Evolutionary conservation across 1,140 invertebrate species (phyloP), one percentile per base, ranked within the genome.

Genomic region (Fopius arisanus): DNA sequence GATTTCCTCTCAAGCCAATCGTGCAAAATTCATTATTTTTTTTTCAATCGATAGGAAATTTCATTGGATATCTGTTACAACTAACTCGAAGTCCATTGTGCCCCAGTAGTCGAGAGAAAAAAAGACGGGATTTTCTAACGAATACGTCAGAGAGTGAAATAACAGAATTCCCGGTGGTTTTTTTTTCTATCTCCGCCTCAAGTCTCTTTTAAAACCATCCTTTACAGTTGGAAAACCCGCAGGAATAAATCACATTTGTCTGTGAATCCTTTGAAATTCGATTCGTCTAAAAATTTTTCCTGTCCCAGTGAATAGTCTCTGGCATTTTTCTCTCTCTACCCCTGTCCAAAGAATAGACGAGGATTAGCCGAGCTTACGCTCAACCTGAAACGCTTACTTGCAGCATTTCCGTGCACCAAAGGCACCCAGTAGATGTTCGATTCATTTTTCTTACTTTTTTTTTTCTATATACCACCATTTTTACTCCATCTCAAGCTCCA

Each of bases 121-220:
- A n/a, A n/a, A n/a, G n/a, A n/a, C n/a, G n/a, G n/a, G n/a, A n/a
- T n/a, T n/a, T n/a, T n/a, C n/a, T n/a, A 37, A 37, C 33, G 33
- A 37, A 37, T 7, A 3, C 12, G 7, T 37, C 33, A 59, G 48
- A 59, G 14, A 2, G 28, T 31, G 51, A 69, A 40, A 51, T 51
- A 63, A 59, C 41, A 51, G 28, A 41, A n/a, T n/a, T n/a, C n/a
- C n/a, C n/a, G n/a, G n/a, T n/a, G n/a, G n/a, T n/a, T 71, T 51
- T 51, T 51, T 51, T 62, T 62, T 62, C 28, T 12, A 62, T 62
- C 26, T 62, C 9, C 31, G 65, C 62, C 21, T 66, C 72, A 68
- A 73, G 66, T 59, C 54, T 59, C 54, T 28, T 23, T 14, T 26
- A 59, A 28, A 59, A 5, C 23, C 54, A 23, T 23, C 23, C 54